Evolutionary conservation across 1,140 invertebrate species (phyloP), one percentile per base, ranked within the genome.

Genomic region (Tetraneura akinire): DNA sequence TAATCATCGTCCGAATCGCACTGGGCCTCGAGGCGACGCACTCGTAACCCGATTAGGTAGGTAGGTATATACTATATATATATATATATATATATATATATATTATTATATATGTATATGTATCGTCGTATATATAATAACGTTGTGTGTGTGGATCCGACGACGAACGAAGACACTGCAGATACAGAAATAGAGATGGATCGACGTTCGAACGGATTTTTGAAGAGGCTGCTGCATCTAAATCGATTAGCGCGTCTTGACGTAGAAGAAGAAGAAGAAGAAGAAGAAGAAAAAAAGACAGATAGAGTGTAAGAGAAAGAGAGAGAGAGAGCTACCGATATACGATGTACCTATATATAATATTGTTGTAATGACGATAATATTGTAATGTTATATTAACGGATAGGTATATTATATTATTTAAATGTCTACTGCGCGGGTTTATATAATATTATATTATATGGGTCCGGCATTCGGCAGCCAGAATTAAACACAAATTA

Each of bases 1-100:
- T 62, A 62, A 62, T 62, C 60, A 62, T 62, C 60, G 60, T 62
- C 60, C 32, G 32, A 62, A 62, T 62, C 32, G 32, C 60, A 62
- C 32, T 62, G 16, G 18, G n/a, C n/a, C 60, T 16, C 60, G 16
- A 26, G 60, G 60, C 60, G 26, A 14, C 11, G 3, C 8, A 1
- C 53, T 55, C 51, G 3, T 11, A 16, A 8, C 3, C 8, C 32
- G 32, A n/a, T n/a, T n/a, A n/a, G n/a, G n/a, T n/a, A n/a, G n/a
- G n/a, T n/a, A n/a, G n/a, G n/a, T n/a, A n/a, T n/a, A n/a, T n/a
- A n/a, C n/a, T n/a, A n/a, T n/a, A n/a, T n/a, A n/a, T n/a, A n/a
- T n/a, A n/a, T n/a, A n/a, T n/a, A n/a, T n/a, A n/a, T n/a, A n/a
- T n/a, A n/a, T n/a, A n/a, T n/a, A n/a, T n/a, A n/a, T n/a, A n/a